Evolutionary conservation across 2,797 vertebrate species (phyloP).

Genomic region (Morelia viridis): DNA sequence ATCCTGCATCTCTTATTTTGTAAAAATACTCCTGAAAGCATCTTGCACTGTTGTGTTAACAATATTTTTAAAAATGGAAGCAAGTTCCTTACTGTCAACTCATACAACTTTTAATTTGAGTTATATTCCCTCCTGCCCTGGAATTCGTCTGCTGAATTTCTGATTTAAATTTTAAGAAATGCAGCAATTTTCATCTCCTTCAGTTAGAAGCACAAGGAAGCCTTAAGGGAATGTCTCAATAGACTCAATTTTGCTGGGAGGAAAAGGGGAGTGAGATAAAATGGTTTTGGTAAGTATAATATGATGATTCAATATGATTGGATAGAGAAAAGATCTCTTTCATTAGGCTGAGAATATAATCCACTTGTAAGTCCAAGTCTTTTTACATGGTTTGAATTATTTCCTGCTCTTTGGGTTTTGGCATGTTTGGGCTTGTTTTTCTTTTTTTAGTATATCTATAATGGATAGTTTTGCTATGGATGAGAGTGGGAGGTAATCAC

Average conservation of each 20-base stretch:
- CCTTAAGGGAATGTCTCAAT: neutral
- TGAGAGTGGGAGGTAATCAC: constrained; percentile 23
- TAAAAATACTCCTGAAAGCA: neutral
- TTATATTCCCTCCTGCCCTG: neutral
- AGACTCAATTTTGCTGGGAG: neutral
- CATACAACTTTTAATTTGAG: neutral
- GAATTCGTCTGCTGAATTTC: neutral
- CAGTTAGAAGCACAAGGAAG: neutral
- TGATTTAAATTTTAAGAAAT: neutral
- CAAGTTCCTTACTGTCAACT: neutral
- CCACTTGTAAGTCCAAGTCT: neutral
- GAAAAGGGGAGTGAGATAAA: neutral
- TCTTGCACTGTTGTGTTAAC: neutral
- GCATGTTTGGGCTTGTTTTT: neutral
- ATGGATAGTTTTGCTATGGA: constrained; percentile 17
- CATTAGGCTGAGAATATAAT: neutral
- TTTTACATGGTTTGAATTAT: neutral
- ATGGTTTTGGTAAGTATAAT: neutral
- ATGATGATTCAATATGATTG: neutral
- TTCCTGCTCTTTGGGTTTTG: neutral
- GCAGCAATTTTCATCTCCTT: neutral
- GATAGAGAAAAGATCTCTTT: neutral
- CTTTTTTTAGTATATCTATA: constrained; percentile 1
- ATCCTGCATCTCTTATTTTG: neutral
- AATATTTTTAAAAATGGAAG: neutral